phyloP scores from a whole-genome alignment of 2,113 vertebrate genomes.

The Engystomops pustulosus region DNA sequence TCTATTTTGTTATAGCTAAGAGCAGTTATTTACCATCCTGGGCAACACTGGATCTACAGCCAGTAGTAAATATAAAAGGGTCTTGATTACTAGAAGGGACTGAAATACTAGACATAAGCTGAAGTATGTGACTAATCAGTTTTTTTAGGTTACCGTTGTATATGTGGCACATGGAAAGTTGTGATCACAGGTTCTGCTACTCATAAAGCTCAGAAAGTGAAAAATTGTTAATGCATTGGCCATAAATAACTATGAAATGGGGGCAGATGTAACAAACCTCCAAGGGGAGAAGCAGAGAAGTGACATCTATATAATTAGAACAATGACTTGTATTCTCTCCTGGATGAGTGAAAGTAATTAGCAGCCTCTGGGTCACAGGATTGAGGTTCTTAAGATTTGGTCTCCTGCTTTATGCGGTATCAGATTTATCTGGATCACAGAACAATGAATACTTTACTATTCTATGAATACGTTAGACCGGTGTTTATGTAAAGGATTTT shows the following conservation, averaged over 20 bases:
- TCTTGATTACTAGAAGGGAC: neutral
- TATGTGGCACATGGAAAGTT: neutral
- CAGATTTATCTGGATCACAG: neutral
- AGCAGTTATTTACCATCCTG: no score
- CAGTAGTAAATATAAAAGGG: neutral
- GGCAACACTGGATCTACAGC: no score
- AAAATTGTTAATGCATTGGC: neutral
- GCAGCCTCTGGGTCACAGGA: neutral
- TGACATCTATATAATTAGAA: slow-evolving; percentile 13
- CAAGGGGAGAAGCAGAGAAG: neutral
- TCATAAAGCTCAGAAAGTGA: neutral
- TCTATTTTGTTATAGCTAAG: no score
- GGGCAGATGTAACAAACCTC: neutral
- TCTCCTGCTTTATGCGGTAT: neutral
- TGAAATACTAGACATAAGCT: neutral
- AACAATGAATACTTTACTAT: neutral
- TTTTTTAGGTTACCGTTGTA: neutral
- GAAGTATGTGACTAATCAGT: neutral
- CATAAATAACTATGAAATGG: slow-evolving; percentile 30
- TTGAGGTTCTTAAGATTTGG: slow-evolving; percentile 8
- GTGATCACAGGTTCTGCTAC: neutral
- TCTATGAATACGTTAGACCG: neutral
- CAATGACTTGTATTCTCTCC: neutral
- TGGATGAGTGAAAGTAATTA: slow-evolving; percentile 19
- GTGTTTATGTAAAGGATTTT: no score